Evolutionary conservation across 2,113 vertebrate species (phyloP).

Genomic region (Sinocyclocheilus anshuiensis): DNA sequence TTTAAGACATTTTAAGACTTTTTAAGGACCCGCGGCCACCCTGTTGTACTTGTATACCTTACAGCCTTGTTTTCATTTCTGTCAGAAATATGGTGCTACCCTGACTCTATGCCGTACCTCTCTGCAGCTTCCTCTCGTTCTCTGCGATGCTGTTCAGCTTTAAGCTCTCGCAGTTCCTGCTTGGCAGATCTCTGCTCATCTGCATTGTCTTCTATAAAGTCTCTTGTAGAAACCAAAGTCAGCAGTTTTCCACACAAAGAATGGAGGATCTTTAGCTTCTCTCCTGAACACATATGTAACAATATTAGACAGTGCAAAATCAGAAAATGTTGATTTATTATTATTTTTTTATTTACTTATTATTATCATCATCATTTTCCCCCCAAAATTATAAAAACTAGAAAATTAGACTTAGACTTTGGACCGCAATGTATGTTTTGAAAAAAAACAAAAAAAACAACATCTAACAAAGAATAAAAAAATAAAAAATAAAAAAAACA

Average conservation of each 20-base stretch:
- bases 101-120: slow-evolving; percentile 72
- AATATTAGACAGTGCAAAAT: slow-evolving; percentile 37
- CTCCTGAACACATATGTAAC: slow-evolving; percentile 71
- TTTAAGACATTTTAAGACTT: too few species aligned
- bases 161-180: slow-evolving; percentile 91
- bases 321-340: not conserved
- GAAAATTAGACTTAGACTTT: too few species aligned
- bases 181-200: slow-evolving; percentile 87
- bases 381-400: too few species aligned
- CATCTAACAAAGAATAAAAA: too few species aligned
- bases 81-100: too few species aligned
- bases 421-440: too few species aligned
- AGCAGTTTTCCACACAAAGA: slow-evolving; percentile 91
- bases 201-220: slow-evolving; percentile 95
- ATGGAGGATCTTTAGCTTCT: slow-evolving; percentile 94
- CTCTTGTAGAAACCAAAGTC: slow-evolving; percentile 89
- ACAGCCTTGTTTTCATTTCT: too few species aligned
- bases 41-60: too few species aligned
- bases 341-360: not conserved
- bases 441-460: not conserved
- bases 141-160: slow-evolving; percentile 90
- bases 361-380: too few species aligned
- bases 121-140: slow-evolving; percentile 90
- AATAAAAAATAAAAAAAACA: not conserved
- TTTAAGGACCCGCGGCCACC: too few species aligned